Base-by-base conservation (phyloP, 2,888 invertebrate species). In the Coronaproctus castanopsis region DNA sequence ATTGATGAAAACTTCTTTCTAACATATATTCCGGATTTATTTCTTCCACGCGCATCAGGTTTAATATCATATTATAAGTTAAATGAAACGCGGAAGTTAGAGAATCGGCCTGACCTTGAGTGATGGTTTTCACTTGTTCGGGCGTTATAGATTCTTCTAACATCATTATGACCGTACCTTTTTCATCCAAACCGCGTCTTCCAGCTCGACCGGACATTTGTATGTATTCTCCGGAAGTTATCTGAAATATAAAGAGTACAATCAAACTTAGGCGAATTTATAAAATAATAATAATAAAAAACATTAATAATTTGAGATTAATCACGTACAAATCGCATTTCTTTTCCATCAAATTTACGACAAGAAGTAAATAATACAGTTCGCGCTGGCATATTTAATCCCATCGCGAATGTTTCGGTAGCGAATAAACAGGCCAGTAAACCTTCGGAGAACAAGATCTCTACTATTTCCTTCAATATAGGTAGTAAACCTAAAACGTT, bases 391-490 rank as follows among this genome's bases (percentile, higher is more conserved):
- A 99, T 99, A 76, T 99, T 99, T 8, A 99, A 75, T 1, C 99
- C 99, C 98, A 99, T 99, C 20, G 98, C 93, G 75, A 99, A 99
- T 0, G 99, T 99, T 76, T 99, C 99, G 0, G 99, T 99, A 0
- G 99, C 99, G 75, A 99, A 99, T 0, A 99, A 76, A 0, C 93
- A 92, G 78, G 98, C 99, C 52, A 99, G 86, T 58, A 99, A 79
- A 1, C 98, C 98, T 73, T 98, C 91, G 0, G 92, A 89, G 69
- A 99, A 99, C 36, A 99, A 76, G 68, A 99, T 97, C 75, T 99
- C 98, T 59, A 98, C 93, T 1, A 95, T 96, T 77, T 99, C 98
- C 72, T 99, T 99, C 54, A 99, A 75, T 66, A 99, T 88, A 0
- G 98, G 98, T 69, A 99, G 75, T 51, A 99, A 74, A 52, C 82